Base-by-base conservation (phyloP, 2,797 vertebrate species). In the Pseudomugil tenellus region DNA sequence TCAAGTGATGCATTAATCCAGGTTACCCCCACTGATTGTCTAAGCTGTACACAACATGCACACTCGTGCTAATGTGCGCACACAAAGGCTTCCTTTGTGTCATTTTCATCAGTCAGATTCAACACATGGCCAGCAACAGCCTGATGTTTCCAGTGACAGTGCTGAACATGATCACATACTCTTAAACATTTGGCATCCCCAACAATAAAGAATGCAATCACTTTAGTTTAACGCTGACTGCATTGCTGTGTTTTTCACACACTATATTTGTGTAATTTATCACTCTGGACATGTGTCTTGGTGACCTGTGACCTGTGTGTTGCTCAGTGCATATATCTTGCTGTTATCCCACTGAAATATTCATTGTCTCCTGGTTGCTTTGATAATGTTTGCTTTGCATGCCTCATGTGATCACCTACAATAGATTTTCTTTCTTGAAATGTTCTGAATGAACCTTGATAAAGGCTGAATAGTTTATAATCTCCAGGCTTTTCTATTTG, bases 1-100 rank as follows among this genome's bases (percentile, higher is more conserved):
- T 81, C 69, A 80, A 84, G 90, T 90, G 68, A 89, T 90, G 83
- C 84, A 89, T 91, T 91, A 88, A 91, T 90, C 86, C 84, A 84
- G 81, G 88, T 87, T 88, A 84, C 72, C 70, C 81, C 58, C 41
- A 61, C 61, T 76, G 53, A 77, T 83, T 90, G 81, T 92, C 90
- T 83, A 79, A 79, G 72, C 76, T 67, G 72, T 57, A 35, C 79
- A 79, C 78, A 71, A 56, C 35, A 11, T 56, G 25, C 51, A 35
- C 43, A 26, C 63, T 49, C 67, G 9, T 43, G 63, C 10, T 17
- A 31, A 39, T 23, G 17, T 48, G n/a, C 29, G 49, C 32, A 39
- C 58, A 72, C 75, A 78, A 66, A 68, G 52, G 31, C 58, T 25
- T 32, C 57, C 28, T 61, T 72, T 72, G 56, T 70, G 72, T 63